Evolutionary conservation across 2,888 invertebrate species (phyloP).

Genomic region (Papilio elwesi): DNA sequence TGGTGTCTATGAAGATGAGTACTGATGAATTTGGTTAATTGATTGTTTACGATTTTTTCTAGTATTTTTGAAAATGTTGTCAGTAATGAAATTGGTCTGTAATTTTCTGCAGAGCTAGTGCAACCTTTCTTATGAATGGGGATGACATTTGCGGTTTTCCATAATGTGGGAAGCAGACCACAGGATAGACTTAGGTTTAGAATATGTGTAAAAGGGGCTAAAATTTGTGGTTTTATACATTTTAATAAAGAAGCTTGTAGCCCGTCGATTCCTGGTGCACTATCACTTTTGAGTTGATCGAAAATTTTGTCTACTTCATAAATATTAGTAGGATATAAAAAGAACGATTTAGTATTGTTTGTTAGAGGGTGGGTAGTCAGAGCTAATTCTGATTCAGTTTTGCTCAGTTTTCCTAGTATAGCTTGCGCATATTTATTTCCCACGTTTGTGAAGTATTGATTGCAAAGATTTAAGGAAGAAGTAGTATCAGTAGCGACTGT

Average conservation of each 20-base stretch:
- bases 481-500: background rate
- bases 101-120: background rate
- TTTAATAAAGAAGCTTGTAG: background rate
- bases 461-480: background rate
- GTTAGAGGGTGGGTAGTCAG: background rate
- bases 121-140: background rate
- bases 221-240: background rate
- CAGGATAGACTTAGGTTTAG: background rate
- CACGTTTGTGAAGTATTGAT: conserved; percentile 1
- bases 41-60: background rate
- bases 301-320: background rate
- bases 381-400: background rate
- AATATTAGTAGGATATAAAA: no score
- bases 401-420: background rate
- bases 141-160: background rate
- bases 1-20: background rate
- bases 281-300: background rate
- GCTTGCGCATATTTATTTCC: conserved; percentile 1
- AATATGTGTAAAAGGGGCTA: background rate
- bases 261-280: background rate
- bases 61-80: background rate
- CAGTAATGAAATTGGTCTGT: background rate
- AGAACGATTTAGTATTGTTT: background rate
- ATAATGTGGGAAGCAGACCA: background rate
- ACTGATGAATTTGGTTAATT: background rate